phyloP scores from a whole-genome alignment of 2,888 invertebrate genomes.

The Lagria hirta region DNA sequence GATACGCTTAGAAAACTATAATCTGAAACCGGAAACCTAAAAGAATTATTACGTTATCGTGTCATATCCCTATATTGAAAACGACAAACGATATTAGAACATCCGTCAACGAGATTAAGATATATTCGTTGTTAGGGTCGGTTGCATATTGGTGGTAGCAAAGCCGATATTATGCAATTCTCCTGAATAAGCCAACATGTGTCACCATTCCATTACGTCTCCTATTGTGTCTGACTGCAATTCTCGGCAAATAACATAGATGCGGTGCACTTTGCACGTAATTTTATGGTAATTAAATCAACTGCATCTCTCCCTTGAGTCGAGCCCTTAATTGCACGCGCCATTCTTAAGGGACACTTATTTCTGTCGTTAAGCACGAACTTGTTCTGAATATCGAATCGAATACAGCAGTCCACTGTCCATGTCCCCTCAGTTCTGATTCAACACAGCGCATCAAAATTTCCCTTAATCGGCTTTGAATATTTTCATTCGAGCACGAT shows the following conservation, averaged over 20 bases:
- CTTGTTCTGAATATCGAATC: slow-evolving; percentile 25
- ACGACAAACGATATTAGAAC: slow-evolving; percentile 28
- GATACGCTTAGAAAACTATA: too few species aligned
- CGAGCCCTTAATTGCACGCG: slow-evolving; percentile 35
- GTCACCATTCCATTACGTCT: slow-evolving; percentile 20
- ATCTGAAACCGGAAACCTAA: too few species aligned
- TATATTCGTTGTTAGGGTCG: slow-evolving; percentile 23
- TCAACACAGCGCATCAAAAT: slow-evolving; percentile 28
- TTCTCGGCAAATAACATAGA: slow-evolving; percentile 16
- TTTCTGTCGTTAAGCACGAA: slow-evolving; percentile 31
- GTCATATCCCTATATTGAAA: slow-evolving; percentile 26
- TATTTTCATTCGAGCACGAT: slow-evolving; percentile 30
- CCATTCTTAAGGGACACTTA: slow-evolving; percentile 35
- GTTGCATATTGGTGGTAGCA: slow-evolving; percentile 12
- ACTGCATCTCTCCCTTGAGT: slow-evolving; percentile 31
- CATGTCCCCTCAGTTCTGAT: slow-evolving; percentile 22
- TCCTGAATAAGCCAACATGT: slow-evolving; percentile 18
- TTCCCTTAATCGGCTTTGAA: slow-evolving; percentile 32
- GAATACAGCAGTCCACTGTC: too few species aligned
- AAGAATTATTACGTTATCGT: slow-evolving; percentile 25
- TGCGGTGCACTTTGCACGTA: slow-evolving; percentile 14
- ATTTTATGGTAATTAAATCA: slow-evolving; percentile 43
- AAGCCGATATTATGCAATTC: slow-evolving; percentile 18
- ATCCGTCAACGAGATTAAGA: slow-evolving; percentile 29
- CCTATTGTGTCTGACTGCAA: slow-evolving; percentile 10